Evolutionary conservation across 2,797 vertebrate species (phyloP).

Genomic region (Acipenser transmontanus): DNA sequence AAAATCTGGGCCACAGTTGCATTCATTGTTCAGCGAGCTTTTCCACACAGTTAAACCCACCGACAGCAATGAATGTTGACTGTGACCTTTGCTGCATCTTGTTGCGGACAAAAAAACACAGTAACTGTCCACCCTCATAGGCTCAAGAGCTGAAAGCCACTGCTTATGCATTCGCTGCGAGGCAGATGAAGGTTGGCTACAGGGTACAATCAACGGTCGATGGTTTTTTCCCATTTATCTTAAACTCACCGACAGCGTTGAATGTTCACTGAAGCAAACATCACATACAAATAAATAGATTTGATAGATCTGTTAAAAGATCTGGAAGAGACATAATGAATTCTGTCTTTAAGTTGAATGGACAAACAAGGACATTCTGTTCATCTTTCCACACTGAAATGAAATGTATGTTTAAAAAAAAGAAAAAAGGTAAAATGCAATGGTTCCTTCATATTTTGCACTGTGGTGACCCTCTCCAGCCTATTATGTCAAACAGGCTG

Average conservation of each 20-base stretch:
- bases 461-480: no score
- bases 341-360: slow-evolving; percentile 18
- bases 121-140: slow-evolving; percentile 39
- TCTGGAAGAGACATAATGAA: slow-evolving; percentile 26
- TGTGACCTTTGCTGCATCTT: slow-evolving; percentile 86
- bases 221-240: slow-evolving; percentile 91
- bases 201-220: slow-evolving; percentile 99
- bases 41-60: slow-evolving; percentile 95
- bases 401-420: not conserved
- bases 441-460: no score
- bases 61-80: slow-evolving; percentile 99
- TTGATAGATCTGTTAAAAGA: slow-evolving; percentile 41
- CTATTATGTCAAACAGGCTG: no score
- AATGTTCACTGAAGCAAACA: slow-evolving; percentile 86
- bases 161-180: slow-evolving; percentile 26
- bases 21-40: slow-evolving; percentile 99
- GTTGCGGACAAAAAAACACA: slow-evolving; percentile 23
- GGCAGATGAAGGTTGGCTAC: slow-evolving; percentile 62
- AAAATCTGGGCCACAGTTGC: slow-evolving; percentile 96
- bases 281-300: slow-evolving; percentile 46
- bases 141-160: slow-evolving; percentile 34
- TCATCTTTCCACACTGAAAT: not conserved
- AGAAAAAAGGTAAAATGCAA: not conserved
- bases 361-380: slow-evolving; percentile 20
- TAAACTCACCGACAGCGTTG: slow-evolving; percentile 99